Evolutionary conservation across 2,888 invertebrate genomes (phyloP), one percentile per base, ranked within the genome.

Genomic region (Prenolepis imparis): DNA sequence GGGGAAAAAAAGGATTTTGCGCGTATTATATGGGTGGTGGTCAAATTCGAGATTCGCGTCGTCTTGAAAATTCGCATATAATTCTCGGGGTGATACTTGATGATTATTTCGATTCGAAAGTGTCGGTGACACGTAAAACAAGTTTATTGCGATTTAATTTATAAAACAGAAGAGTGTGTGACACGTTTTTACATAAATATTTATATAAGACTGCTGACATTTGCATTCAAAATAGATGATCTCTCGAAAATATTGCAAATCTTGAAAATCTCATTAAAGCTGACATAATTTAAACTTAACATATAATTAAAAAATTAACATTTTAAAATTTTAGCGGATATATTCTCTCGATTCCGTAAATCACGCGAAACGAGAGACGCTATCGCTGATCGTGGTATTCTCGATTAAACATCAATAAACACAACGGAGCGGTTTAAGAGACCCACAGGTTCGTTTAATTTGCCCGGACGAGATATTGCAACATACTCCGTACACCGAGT

Each of bases 401-500:
- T 63, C 52, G 48, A n/a, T 32, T 41, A 36, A 52, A 36, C 36
- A 64, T 66, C 64, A 24, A 81, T 52, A 52, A 78, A 24, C 52
- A 32, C n/a, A 15, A 66, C 18, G 55, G n/a, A 57, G 28, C 21
- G 73, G 73, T 48, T 39, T 39, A n/a, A 32, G 28, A 15, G n/a
- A 21, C 70, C n/a, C n/a, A 59, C 66, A 39, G 11, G 28, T 32
- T 15, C 28, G 70, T 83, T 88, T 86, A 86, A 88, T 78, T 57
- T 55, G 32, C 78, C 78, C 59, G 39, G 15, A 41, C 57, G 73
- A 61, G 63, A 68, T 24, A 84, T 84, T 77, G 75, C 21, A 64
- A 64, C 21, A 44, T 75, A 61, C n/a, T 52, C 18, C 81, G 66
- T 48, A 28, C 36, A 41, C 41, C 74, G 44, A 59, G 21, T 85